phyloP scores from a whole-genome alignment of 2,113 vertebrate species.

The Taxidea taxus region DNA sequence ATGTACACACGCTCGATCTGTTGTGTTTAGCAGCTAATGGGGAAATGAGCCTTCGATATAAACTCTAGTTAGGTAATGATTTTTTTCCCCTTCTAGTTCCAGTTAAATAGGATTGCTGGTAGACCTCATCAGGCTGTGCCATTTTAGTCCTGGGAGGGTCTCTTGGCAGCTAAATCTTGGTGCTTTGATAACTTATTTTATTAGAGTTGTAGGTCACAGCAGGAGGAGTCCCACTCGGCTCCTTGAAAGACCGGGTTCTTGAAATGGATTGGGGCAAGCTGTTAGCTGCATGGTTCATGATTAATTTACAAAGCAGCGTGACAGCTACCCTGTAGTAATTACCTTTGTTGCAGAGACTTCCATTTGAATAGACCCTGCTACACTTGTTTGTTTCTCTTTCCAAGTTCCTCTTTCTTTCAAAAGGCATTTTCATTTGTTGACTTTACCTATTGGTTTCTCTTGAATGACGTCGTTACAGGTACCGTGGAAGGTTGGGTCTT shows the following conservation, averaged over 20 bases:
- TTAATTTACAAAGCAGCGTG: neutral
- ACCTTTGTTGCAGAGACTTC: slow-evolving; percentile 16
- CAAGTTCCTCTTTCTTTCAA: neutral
- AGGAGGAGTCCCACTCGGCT: neutral
- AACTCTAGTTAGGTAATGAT: neutral
- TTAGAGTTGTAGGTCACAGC: neutral
- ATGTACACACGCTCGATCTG: rapidly evolving
- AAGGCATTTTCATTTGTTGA: neutral
- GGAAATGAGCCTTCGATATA: neutral
- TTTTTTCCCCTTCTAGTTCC: neutral
- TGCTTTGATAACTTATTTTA: neutral
- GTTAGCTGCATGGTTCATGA: neutral
- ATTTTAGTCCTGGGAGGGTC: neutral
- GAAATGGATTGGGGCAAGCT: neutral
- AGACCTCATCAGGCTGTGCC: neutral
- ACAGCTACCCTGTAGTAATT: neutral
- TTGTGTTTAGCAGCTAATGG: neutral
- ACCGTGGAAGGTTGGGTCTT: neutral
- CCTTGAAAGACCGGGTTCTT: neutral
- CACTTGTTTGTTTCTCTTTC: neutral
- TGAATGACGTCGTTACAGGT: neutral
- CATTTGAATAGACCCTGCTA: neutral
- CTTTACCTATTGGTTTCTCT: neutral
- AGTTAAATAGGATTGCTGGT: neutral
- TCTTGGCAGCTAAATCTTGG: neutral